phyloP scores from a whole-genome alignment of 2,113 vertebrate species.

The Daubentonia madagascariensis region DNA sequence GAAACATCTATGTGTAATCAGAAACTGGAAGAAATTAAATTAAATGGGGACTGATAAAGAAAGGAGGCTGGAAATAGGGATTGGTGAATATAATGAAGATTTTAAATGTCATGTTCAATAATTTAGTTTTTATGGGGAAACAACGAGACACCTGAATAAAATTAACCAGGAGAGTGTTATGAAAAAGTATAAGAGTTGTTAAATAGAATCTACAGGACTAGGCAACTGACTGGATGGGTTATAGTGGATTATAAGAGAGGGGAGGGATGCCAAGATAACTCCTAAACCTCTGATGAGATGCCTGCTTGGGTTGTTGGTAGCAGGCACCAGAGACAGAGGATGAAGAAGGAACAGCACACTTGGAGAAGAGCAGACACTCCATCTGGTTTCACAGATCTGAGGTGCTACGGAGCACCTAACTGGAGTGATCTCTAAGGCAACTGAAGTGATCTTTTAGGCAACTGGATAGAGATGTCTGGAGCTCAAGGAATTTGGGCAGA shows the following conservation, averaged over 20 bases:
- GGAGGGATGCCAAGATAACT: not conserved
- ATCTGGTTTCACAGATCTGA: not conserved
- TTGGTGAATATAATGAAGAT: not conserved
- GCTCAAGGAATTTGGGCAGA: not conserved
- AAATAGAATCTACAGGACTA: not conserved
- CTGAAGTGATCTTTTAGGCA: not conserved
- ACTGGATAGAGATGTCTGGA: not conserved
- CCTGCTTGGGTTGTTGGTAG: not conserved
- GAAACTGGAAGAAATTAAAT: not conserved
- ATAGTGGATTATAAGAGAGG: not conserved
- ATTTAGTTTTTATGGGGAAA: not conserved
- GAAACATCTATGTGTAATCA: not conserved
- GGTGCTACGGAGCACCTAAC: not conserved
- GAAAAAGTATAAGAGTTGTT: not conserved
- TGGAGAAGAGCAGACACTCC: not conserved
- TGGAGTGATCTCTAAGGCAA: not conserved
- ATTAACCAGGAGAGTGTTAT: not conserved
- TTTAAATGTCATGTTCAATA: not conserved
- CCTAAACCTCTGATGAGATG: not conserved
- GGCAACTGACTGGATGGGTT: not conserved
- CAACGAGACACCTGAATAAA: not conserved
- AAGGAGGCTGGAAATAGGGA: not conserved
- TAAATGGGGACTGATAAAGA: not conserved
- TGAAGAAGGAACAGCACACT: not conserved
- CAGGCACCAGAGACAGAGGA: not conserved